Evolutionary conservation across 2,797 vertebrate species (phyloP).

Genomic region (Macropus fuliginosus): DNA sequence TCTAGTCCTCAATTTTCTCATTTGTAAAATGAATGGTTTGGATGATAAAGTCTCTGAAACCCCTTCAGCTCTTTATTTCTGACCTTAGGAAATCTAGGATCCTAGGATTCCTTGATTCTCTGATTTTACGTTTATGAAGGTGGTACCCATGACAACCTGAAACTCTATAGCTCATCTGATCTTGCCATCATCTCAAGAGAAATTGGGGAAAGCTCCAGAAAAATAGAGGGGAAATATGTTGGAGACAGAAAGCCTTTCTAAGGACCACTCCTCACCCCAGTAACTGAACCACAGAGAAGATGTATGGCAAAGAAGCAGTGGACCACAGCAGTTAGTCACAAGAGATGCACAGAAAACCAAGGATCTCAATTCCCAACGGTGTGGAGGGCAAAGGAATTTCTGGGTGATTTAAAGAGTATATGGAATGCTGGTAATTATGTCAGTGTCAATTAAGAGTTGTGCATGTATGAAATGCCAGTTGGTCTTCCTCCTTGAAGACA

Average conservation of each 20-base stretch:
- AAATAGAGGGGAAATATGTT: background rate
- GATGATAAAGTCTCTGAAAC: background rate
- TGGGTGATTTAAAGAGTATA: background rate
- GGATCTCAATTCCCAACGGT: background rate
- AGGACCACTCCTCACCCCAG: background rate
- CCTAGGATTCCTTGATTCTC: background rate
- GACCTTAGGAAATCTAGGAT: background rate
- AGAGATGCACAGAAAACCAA: background rate
- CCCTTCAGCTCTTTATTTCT: background rate
- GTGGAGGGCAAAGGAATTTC: background rate
- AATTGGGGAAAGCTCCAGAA: background rate
- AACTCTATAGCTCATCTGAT: background rate
- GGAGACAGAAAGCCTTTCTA: background rate
- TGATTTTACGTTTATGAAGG: background rate
- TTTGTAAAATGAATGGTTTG: background rate
- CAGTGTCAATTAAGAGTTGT: background rate
- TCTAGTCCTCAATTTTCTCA: background rate
- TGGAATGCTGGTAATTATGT: background rate
- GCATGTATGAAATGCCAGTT: background rate
- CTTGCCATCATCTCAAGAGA: background rate
- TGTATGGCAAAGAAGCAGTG: background rate
- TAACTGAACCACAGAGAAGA: background rate
- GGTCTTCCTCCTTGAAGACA: background rate
- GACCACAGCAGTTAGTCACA: background rate
- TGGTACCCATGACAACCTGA: background rate